Evolutionary conservation across 1,140 invertebrate species (phyloP).

Genomic region (Ceratina calcarata): DNA sequence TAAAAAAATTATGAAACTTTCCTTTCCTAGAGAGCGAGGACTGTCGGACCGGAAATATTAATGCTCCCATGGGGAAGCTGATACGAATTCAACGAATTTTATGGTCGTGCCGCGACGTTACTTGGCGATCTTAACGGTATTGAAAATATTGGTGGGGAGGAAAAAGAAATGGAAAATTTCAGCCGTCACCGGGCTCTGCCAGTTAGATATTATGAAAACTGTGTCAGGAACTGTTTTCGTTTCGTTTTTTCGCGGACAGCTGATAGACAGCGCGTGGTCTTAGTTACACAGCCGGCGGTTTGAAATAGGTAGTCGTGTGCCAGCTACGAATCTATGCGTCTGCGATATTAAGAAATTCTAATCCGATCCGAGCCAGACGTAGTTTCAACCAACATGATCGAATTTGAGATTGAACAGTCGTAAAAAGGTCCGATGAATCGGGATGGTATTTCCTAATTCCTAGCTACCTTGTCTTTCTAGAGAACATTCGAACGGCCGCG

Average conservation of each 20-base stretch:
- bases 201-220: slow-evolving; percentile 59
- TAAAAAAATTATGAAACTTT: slow-evolving; percentile 11
- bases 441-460: neutral
- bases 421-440: slow-evolving; percentile 1
- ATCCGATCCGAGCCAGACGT: neutral
- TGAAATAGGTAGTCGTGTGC: neutral
- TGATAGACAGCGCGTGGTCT: slow-evolving; percentile 63
- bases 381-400: neutral
- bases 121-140: neutral
- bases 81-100: neutral
- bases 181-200: slow-evolving; percentile 55
- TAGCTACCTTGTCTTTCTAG: no score
- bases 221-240: slow-evolving; percentile 77
- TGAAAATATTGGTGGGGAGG: neutral
- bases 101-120: neutral
- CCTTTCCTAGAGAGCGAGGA: neutral
- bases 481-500: neutral
- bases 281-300: slow-evolving; percentile 28
- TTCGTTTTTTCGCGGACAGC: slow-evolving; percentile 72
- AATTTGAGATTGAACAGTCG: slow-evolving; percentile 3
- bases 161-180: slow-evolving; percentile 3
- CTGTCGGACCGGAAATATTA: slow-evolving; percentile 19
- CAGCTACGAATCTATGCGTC: neutral
- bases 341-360: neutral
- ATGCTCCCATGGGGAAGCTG: neutral